Evolutionary conservation across 2,797 vertebrate genomes (phyloP), one percentile per base, ranked within the genome.

Genomic region (Sebastes dallii): DNA sequence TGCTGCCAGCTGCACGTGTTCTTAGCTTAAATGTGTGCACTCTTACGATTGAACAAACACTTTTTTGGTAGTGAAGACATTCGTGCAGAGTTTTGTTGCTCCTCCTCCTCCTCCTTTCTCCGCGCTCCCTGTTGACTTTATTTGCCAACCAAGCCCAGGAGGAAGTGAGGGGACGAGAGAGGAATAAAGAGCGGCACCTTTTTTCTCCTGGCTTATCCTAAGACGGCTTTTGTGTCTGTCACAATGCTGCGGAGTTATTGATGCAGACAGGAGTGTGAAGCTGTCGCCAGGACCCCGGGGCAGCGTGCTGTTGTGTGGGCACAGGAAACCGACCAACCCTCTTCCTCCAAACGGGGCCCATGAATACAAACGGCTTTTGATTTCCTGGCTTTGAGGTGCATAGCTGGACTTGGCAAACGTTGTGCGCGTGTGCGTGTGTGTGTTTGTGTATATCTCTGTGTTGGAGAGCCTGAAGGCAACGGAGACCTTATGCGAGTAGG

Each of bases 151-250:
- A 30, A 20, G 86, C 88, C 46, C 79, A 42, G 75, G 71, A 91
- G 88, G 91, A 91, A 91, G 84, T 36, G 32, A 86, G 20, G 34
- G 84, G 72, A 92, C 77, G 62, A 91, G 86, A 77, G 74, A 87
- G 78, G 90, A 92, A 92, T 93, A 88, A 88, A 90, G 89, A 94
- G 89, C 86, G 89, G 83, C 86, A 91, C 90, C 86, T 93, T 90
- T 92, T 54, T 85, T 74, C 85, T 88, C 72, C 77, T 75, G 84
- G 87, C 87, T 78, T 89, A 77, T 72, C 76, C 86, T 73, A 58
- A 89, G 85, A 88, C 84, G 66, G 85, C 88, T 80, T 95, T 94
- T 95, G 89, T 95, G 84, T 58, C 76, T 10, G 16, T 92, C 87
- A 93, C 92, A 92, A 94, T 92, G 83, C 82, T 13, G 54, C 10